These are phyloP conservation scores for Neolamprologus sp. DNA, from an alignment of 2,113 vertebrate genomes.

Conservation along the genomic window DNA sequence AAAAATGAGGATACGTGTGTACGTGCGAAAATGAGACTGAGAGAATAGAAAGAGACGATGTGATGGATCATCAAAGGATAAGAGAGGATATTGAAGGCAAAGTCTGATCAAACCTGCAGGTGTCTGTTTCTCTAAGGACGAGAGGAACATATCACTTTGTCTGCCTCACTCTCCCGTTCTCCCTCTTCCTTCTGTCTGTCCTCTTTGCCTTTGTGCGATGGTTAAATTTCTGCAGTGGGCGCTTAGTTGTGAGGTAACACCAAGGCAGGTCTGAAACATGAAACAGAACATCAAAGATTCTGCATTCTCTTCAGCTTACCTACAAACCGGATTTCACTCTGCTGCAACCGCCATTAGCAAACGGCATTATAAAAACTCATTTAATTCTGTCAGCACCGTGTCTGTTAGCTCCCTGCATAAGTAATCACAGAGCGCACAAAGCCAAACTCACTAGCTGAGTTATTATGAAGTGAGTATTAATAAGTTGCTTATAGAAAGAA, in stretches of 20 bases:
- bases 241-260: conserved; percentile 3
- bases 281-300: conserved; percentile 29
- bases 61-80: conserved; percentile 54
- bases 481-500: not conserved
- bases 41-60: not conserved
- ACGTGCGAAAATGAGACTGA: not conserved
- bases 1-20: not conserved
- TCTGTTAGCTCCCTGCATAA: not conserved
- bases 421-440: not conserved
- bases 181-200: not conserved
- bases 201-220: conserved; percentile 5
- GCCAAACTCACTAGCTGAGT: not conserved
- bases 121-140: conserved; percentile 2
- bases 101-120: conserved; percentile 33
- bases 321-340: not conserved
- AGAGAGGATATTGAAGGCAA: conserved; percentile 22
- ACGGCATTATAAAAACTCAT: not conserved
- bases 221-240: conserved; percentile 8
- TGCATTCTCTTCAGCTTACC: not conserved
- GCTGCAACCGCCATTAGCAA: not conserved
- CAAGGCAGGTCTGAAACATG: conserved; percentile 7
- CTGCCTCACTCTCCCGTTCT: not conserved
- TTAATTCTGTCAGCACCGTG: not conserved
- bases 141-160: conserved; percentile 3
- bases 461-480: not conserved